Evolutionary conservation across 2,888 invertebrate genomes (phyloP).

Genomic region (Nymphalis polychloros): DNA sequence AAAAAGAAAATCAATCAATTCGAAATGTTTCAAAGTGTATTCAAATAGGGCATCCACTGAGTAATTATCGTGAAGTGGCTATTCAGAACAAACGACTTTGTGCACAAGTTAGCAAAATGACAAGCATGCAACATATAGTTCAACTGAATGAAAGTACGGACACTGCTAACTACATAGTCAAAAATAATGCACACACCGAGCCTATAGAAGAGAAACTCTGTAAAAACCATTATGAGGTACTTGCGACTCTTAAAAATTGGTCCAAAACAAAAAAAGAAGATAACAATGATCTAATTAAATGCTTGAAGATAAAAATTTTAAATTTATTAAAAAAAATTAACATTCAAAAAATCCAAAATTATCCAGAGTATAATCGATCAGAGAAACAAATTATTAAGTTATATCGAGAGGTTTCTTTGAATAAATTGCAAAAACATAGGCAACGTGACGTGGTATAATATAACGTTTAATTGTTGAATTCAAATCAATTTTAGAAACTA

Average conservation of each 20-base stretch:
- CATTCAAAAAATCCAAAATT: conserved; percentile 57
- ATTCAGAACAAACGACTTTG: conserved; percentile 47
- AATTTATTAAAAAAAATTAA: conserved; percentile 48
- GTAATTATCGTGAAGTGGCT: conserved; percentile 44
- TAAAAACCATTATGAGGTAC: conserved; percentile 50
- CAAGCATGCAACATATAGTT: conserved; percentile 45
- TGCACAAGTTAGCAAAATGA: conserved; percentile 47
- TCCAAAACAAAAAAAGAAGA: conserved; percentile 25
- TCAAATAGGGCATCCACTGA: conserved; percentile 48
- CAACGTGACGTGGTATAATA: too few relatives aligned
- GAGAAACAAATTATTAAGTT: conserved; percentile 48
- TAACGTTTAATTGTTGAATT: too few relatives aligned
- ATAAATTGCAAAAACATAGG: conserved; percentile 35
- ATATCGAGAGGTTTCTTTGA: conserved; percentile 47
- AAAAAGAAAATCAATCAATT: conserved; percentile 25
- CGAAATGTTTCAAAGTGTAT: conserved; percentile 42
- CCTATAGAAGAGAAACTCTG: conserved; percentile 50
- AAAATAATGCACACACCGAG: conserved; percentile 48
- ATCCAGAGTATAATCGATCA: conserved; percentile 46
- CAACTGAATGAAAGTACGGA: conserved; percentile 45
- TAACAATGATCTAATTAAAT: conserved; percentile 30
- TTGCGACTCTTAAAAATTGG: conserved; percentile 51
- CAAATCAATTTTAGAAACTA: too few relatives aligned
- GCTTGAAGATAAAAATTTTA: conserved; percentile 44
- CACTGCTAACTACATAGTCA: conserved; percentile 35